These are phyloP conservation scores for Sinopyrophorus schimmeli DNA, from an alignment of 2,888 invertebrate species.

Conservation along the genomic window DNA sequence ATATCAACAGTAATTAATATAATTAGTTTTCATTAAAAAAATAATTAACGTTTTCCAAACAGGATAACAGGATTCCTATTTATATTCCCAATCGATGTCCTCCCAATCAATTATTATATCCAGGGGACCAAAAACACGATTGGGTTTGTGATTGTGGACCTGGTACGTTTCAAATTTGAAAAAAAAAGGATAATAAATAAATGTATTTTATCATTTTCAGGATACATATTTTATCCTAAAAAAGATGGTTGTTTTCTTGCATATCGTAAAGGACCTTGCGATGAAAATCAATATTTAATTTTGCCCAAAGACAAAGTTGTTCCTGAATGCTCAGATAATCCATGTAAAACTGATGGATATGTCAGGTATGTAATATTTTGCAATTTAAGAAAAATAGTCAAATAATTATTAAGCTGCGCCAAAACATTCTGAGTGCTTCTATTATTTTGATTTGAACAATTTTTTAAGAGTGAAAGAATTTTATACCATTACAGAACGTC, in stretches of 20 bases:
- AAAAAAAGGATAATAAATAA: too few species aligned
- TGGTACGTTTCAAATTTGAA: too few species aligned
- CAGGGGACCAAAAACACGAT: slow-evolving; percentile 65
- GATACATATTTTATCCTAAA: slow-evolving; percentile 63
- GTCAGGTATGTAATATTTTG: slow-evolving; percentile 56
- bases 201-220: too few species aligned
- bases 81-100: slow-evolving; percentile 64
- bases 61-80: slow-evolving; percentile 56
- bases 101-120: slow-evolving; percentile 67
- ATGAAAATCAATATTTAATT: slow-evolving; percentile 59
- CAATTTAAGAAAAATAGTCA: too few species aligned
- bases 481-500: too few species aligned
- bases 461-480: too few species aligned
- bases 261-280: slow-evolving; percentile 68
- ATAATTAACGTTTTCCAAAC: too few species aligned
- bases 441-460: too few species aligned
- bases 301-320: slow-evolving; percentile 58
- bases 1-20: too few species aligned
- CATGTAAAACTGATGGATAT: slow-evolving; percentile 62
- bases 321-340: slow-evolving; percentile 65
- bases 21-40: too few species aligned
- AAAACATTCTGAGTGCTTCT: too few species aligned
- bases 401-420: too few species aligned
- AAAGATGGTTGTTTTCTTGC: slow-evolving; percentile 66
- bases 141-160: slow-evolving; percentile 69